Base-by-base conservation (phyloP, 2,888 invertebrate genomes). In the Emmelina monodactyla region DNA sequence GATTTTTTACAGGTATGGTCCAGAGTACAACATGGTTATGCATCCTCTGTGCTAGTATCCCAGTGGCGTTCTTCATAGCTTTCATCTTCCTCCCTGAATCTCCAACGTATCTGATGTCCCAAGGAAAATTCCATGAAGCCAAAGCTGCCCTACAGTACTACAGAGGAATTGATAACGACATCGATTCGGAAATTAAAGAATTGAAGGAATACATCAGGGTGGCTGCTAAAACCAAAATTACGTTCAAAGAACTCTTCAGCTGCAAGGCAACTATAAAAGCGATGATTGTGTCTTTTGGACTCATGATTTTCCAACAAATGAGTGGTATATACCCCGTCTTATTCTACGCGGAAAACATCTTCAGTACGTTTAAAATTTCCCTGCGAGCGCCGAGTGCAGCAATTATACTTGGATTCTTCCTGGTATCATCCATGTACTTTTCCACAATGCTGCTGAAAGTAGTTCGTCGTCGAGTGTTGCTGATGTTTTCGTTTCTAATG, bases 81-180 rank as follows among this genome's bases (percentile, higher is more conserved):
- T 83, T 85, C 54, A 76, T 83, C n/a, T 82, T 85, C 41, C 76
- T 90, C 38, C 90, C 90, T 0, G 91, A 91, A 59, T 87, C 88
- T 1, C 89, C 91, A 0, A 76, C 85, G 2, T 85, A 84, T 55
- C 62, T 86, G 19, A 64, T 83, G 53, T 75, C 81, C 6, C 83
- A 83, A 47, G 82, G 81, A 3, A 79, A 83, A 46, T 60, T 58
- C 25, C 58, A 67, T 19, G 85, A 85, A 48, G 89, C 89, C 1
- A 72, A 82, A 41, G 68, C 78, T 14, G 82, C 88, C 1, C 53
- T 90, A 36, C 62, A 73, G 12, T 85, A 84, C 66, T 82, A 88
- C 41, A 64, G 88, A 49, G 87, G 88, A 12, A 67, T 82, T 2
- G 76, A 82, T 47, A 83, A 83, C 41, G 83, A 82, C 41, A 71